A percentile compares a stretch with the other conserved stretches of the same genome.
Evolutionary conservation across 2,888 invertebrate species (phyloP).

Genomic region (Stenodema calcarata): DNA sequence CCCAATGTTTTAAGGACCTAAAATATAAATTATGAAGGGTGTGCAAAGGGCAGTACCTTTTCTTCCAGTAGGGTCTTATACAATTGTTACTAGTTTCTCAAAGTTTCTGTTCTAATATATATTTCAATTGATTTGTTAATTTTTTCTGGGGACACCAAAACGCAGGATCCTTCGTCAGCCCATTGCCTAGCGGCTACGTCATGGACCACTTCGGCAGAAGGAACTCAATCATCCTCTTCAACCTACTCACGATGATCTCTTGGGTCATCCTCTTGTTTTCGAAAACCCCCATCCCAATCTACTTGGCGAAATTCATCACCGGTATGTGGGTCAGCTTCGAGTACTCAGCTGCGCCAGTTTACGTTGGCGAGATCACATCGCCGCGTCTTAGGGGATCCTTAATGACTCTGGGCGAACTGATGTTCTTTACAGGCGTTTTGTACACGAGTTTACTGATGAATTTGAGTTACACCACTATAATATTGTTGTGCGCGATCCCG

Average conservation of each 20-base stretch:
- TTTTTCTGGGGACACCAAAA: too few relatives aligned
- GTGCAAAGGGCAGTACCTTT: too few relatives aligned
- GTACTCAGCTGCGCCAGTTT: constrained; percentile 57
- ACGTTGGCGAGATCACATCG: constrained; percentile 57
- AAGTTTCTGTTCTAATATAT: too few relatives aligned
- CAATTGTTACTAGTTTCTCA: too few relatives aligned
- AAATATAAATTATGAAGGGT: too few relatives aligned
- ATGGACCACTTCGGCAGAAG: constrained; percentile 68
- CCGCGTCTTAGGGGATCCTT: constrained; percentile 56
- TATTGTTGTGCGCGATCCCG: constrained; percentile 61
- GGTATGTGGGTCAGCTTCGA: constrained; percentile 57
- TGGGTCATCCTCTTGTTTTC: constrained; percentile 60
- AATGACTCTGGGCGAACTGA: constrained; percentile 54
- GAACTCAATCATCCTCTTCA: constrained; percentile 64
- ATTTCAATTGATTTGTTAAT: too few relatives aligned
- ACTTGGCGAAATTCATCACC: constrained; percentile 53
- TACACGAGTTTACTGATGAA: constrained; percentile 55
- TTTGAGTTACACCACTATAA: constrained; percentile 61
- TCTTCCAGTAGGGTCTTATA: too few relatives aligned
- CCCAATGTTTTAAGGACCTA: too few relatives aligned
- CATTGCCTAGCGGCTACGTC: constrained; percentile 64
- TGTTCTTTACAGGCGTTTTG: constrained; percentile 56
- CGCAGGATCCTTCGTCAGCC: constrained; percentile 56
- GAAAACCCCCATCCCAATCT: constrained; percentile 49
- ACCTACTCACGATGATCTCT: constrained; percentile 67